Base-by-base conservation (phyloP, 2,888 invertebrate species). In the Agrenia bidenticulata region DNA sequence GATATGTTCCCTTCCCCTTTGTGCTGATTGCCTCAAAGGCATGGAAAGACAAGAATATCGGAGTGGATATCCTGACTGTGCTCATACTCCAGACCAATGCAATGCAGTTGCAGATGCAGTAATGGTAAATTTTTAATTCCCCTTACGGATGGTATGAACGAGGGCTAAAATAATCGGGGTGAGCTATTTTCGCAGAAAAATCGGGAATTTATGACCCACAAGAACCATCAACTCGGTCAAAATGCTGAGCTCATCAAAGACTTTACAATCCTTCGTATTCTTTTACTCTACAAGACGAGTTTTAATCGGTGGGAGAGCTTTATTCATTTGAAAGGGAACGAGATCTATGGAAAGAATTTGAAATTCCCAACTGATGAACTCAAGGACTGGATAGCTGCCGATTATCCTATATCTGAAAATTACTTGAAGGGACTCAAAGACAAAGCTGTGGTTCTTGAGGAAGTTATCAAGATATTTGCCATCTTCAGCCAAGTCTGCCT, bases 401-500 rank as follows among this genome's bases (percentile, higher is more conserved):
- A 55, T 13, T 65, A 60, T 26, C 54, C 57, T 5, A 17, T 69
- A 7, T 32, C 69, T 1, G 49, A 53, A 23, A 41, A 56, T 24
- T 69, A 66, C 37, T 17, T 69, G 15, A 51, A 41, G 15, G 57
- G 45, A 9, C 32, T 50, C 60, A 53, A 61, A 17, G 63, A 66
- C 26, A 63, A 63, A 17, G 19, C 24, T 37, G 2, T 64, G 13
- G 13, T 23, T 1, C 49, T 69, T 17, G 41, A 42, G 23, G 69
- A 66, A 15, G 45, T 69, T 37, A 55, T 64, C 11, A 53, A 58
- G 17, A 56, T 69, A 37, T 53, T 65, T 17, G 69, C 61, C 13
- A 41, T 66, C 5, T 69, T 69, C 61, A 64, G 63, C 39, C 63
- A 53, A 42, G 21, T 32, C 1, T 63, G 66, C 9, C 11, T 5